Conservation (phyloP, 2,113 vertebrate species). For the human (Homo sapiens) region GRCh38 chr9:18786501-18787000, state of each 20-base stretch:
- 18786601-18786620: neutral
- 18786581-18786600: neutral
- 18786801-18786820: neutral
- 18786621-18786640: neutral
- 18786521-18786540: neutral
- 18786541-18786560: neutral
- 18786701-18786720: neutral
- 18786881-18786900: constrained; percentile 43
- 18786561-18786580: neutral
- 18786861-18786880: constrained; percentile 17
- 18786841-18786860: constrained; percentile 26
- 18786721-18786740: neutral
- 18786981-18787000: constrained; percentile 49
- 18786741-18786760: neutral
- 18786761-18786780: neutral
- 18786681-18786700: neutral
- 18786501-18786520: neutral
- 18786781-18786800: neutral
- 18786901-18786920: constrained; percentile 58
- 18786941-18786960: constrained; percentile 24
- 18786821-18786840: neutral
- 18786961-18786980: constrained; percentile 64
- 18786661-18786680: neutral
- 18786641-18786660: neutral
- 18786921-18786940: constrained; percentile 56